Evolutionary conservation across 2,888 invertebrate species (phyloP).

Genomic region (Geophilus truncorum): DNA sequence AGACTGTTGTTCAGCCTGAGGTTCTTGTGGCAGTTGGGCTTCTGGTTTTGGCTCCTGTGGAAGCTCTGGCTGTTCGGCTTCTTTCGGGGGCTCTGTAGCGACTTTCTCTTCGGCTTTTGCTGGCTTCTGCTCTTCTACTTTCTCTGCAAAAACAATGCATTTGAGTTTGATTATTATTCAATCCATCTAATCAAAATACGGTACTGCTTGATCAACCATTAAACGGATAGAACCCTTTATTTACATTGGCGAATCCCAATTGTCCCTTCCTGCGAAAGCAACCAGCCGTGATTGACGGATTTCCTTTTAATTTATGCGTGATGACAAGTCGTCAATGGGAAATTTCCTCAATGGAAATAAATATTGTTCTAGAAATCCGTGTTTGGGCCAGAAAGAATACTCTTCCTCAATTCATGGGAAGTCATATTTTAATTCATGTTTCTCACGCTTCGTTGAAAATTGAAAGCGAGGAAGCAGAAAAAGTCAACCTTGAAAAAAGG

Average conservation of each 20-base stretch:
- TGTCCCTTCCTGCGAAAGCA: not conserved
- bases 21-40: not conserved
- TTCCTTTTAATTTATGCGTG: slow-evolving; percentile 2
- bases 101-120: not conserved
- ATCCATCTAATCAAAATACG: not conserved
- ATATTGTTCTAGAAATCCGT: slow-evolving; percentile 17
- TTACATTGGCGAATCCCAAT: not conserved
- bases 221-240: not conserved
- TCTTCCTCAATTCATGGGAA: slow-evolving; percentile 2
- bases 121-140: not conserved
- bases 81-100: not conserved
- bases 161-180: not conserved
- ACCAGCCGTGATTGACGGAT: not conserved
- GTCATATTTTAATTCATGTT: not conserved
- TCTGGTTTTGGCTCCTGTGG: not conserved
- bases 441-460: not conserved
- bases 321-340: not conserved
- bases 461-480: not conserved
- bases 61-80: not conserved
- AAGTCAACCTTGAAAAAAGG: not conserved
- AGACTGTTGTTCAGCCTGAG: too few species aligned
- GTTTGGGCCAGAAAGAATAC: not conserved
- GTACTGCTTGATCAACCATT: not conserved
- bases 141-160: not conserved
- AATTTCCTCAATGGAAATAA: slow-evolving; percentile 2